Evolutionary conservation across 2,113 vertebrate genomes (phyloP), one percentile per base, ranked within the genome.

Genomic region (Centrocercus urophasianus): DNA sequence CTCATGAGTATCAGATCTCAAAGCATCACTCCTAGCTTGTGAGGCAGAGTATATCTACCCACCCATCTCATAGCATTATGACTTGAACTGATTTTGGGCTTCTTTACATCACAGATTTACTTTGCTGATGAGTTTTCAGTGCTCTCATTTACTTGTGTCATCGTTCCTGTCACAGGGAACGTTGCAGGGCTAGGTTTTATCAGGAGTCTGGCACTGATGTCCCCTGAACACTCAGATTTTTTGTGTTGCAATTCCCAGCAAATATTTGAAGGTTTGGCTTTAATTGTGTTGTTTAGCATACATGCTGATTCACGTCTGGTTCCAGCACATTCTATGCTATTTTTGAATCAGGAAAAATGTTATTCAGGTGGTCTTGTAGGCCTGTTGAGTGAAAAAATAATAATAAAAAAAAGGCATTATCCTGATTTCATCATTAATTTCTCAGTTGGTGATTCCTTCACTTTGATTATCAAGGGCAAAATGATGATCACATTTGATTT

Each of bases 321-420:
- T 91, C 75, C 40, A 16, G 24, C 43, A 78, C 27, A 16, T 10
- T 80, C 42, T 24, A 2, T 69, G 72, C 47, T 94, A 81, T 94
- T 93, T 90, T 80, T 90, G 52, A 90, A 74, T n/a, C 34, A 69
- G 61, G 60, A 93, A 81, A 73, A 54, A 47, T 22, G 38, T 64
- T 73, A 67, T 66, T 78, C 57, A 88, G 24, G 89, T 91, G 85
- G 61, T 48, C 79, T 95, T 73, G 76, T 43, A 72, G 47, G 15
- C 59, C 75, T 83, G 32, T 38, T 86, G 47, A 20, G 13, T 30
- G 65, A 50, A 47, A 71, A 38, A 52, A 61, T 32, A 30, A 56
- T 27, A 54, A 48, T 30, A 34, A 25, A 54, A 50, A 34, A 43
- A 85, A 40, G 7, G 25, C 17, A 40, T 36, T 61, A 25, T 30